Conservation (phyloP, 2,888 invertebrate species). For the Harpalus rubripes region DNA sequence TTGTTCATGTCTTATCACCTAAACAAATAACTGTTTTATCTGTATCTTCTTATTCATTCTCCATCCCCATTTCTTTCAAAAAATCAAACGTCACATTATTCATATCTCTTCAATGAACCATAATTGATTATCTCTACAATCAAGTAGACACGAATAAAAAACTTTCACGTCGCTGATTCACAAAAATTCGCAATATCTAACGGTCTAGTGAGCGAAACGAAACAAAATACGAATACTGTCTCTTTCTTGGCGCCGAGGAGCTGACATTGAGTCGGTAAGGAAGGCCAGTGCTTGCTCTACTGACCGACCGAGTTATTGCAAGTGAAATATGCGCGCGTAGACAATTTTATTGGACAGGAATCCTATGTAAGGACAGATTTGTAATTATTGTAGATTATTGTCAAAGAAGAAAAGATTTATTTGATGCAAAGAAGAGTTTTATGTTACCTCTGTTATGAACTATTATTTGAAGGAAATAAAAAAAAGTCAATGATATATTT, state of each 20-base stretch:
- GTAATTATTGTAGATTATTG: conserved; percentile 29
- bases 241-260: conserved; percentile 50
- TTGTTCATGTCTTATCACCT: not conserved
- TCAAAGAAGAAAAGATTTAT: conserved; percentile 18
- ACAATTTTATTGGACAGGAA: conserved; percentile 34
- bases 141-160: conserved; percentile 10
- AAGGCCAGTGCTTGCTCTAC: conserved; percentile 45
- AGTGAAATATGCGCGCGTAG: conserved; percentile 6
- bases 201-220: conserved; percentile 10
- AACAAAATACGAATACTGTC: conserved; percentile 28
- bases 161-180: conserved; percentile 48
- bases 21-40: not conserved
- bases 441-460: not conserved
- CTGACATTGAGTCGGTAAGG: conserved; percentile 54
- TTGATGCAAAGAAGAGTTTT: not conserved
- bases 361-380: conserved; percentile 10
- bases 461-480: not conserved
- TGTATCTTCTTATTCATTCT: conserved; percentile 10
- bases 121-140: conserved; percentile 24
- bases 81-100: conserved; percentile 5
- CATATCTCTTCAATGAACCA: conserved; percentile 23
- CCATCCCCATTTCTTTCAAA: conserved; percentile 18
- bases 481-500: too few species aligned
- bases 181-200: conserved; percentile 39
- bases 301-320: conserved; percentile 44